Percentiles rank a stretch among this genome's conserved stretches.
Evolutionary conservation across 2,113 vertebrate species (phyloP).

Genomic region (Hemibagrus wyckioides): DNA sequence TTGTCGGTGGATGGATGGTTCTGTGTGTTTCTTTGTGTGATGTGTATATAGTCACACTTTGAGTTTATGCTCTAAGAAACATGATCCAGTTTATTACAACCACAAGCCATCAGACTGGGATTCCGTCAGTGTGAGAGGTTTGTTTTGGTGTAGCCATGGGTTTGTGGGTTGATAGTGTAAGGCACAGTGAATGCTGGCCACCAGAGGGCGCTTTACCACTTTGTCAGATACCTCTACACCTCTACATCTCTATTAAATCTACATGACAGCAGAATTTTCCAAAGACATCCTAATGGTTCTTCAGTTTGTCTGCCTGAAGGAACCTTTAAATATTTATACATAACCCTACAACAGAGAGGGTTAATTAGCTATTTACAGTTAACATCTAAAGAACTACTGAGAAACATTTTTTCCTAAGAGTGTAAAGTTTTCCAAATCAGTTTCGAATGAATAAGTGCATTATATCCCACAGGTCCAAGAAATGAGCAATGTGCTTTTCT

Average conservation of each 20-base stretch:
- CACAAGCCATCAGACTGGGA: neutral
- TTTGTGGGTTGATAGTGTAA: neutral
- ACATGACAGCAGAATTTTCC: neutral
- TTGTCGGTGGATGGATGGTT: neutral
- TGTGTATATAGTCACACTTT: neutral
- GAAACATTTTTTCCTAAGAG: neutral
- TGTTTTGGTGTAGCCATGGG: neutral
- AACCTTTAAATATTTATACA: neutral
- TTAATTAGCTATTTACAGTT: neutral
- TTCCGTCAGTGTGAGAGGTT: neutral
- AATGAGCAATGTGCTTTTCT: neutral
- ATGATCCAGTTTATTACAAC: neutral
- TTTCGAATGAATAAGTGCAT: too few species aligned
- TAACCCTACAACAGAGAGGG: too few species aligned
- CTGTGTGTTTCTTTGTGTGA: neutral
- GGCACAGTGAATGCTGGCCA: neutral
- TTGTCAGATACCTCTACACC: neutral
- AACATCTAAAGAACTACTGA: neutral
- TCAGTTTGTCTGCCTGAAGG: neutral
- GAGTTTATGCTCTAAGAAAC: neutral
- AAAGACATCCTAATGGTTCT: neutral
- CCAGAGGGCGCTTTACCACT: slow-evolving; percentile 39
- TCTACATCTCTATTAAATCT: neutral
- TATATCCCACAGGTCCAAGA: neutral
- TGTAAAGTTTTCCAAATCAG: neutral